These are phyloP conservation scores for Rhimphoctona megacephalus DNA, from an alignment of 2,888 invertebrate genomes.

Conservation along the genomic window DNA sequence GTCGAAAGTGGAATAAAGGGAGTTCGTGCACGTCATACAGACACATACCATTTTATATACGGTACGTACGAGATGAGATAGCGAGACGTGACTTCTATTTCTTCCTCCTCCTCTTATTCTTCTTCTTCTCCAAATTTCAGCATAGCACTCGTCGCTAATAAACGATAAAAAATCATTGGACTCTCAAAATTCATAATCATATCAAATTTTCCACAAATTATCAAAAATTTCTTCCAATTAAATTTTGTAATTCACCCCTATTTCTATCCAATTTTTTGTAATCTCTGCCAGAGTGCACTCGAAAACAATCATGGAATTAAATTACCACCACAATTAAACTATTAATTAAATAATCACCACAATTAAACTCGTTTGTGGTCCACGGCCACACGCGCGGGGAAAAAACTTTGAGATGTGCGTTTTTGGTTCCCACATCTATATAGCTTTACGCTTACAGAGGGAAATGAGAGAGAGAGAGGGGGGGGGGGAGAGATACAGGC, in stretches of 20 bases:
- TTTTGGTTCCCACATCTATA: constrained; percentile 28
- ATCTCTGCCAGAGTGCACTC: neutral
- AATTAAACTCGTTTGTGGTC: constrained; percentile 66
- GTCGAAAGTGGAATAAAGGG: constrained; percentile 55
- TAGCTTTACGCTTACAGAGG: neutral
- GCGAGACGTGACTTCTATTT: constrained; percentile 52
- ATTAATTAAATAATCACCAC: too few relatives aligned
- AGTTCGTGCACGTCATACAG: constrained; percentile 38
- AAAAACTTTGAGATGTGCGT: constrained; percentile 26
- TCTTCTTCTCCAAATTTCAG: constrained; percentile 23
- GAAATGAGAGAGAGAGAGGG: neutral
- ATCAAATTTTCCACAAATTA: neutral
- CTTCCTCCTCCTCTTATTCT: neutral
- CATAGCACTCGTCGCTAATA: neutral
- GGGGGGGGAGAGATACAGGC: neutral
- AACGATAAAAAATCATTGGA: constrained; percentile 7
- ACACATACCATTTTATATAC: constrained; percentile 29
- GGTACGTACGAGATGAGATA: constrained; percentile 43
- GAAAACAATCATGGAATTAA: constrained; percentile 28
- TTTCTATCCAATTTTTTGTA: neutral
- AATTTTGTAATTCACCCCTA: constrained; percentile 5
- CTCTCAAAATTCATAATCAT: neutral
- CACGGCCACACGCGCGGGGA: constrained; percentile 49
- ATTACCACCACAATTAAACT: too few relatives aligned
- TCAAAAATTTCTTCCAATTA: neutral